Evolutionary conservation across 2,113 vertebrate genomes (phyloP).

Genomic region (Australoheros scitulus): DNA sequence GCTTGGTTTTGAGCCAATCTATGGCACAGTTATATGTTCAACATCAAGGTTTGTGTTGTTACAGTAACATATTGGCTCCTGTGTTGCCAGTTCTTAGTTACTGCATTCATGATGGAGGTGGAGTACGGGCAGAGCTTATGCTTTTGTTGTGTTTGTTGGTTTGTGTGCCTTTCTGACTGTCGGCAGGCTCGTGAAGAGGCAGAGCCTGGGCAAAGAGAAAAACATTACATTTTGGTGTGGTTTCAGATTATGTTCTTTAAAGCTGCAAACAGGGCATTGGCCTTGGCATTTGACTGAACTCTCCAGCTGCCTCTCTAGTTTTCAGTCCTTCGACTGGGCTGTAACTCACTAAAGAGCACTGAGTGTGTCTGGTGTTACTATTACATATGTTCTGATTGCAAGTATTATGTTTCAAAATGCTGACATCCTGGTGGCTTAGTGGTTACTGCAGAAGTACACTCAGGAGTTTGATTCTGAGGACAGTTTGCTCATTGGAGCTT

Average conservation of each 20-base stretch:
- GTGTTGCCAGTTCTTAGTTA: background rate
- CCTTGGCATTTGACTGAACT: constrained; percentile 1
- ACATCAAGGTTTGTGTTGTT: background rate
- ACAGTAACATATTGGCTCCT: background rate
- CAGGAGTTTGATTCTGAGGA: background rate
- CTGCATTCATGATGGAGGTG: background rate
- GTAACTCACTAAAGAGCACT: background rate
- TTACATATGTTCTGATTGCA: background rate
- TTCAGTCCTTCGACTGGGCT: background rate
- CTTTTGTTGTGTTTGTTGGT: background rate
- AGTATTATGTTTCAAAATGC: background rate
- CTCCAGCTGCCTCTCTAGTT: background rate
- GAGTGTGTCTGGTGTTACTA: background rate
- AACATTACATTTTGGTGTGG: background rate
- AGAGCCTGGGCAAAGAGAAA: background rate
- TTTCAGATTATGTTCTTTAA: background rate
- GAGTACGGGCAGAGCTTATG: background rate
- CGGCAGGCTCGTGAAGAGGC: background rate
- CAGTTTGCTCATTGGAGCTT: background rate
- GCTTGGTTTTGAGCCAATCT: background rate
- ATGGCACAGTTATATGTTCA: background rate
- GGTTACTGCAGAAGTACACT: background rate
- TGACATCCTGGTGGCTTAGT: background rate
- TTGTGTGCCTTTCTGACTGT: background rate
- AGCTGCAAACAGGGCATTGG: background rate